Base-by-base conservation (phyloP, 1,140 invertebrate genomes). In the Oryctes rhinoceros region DNA sequence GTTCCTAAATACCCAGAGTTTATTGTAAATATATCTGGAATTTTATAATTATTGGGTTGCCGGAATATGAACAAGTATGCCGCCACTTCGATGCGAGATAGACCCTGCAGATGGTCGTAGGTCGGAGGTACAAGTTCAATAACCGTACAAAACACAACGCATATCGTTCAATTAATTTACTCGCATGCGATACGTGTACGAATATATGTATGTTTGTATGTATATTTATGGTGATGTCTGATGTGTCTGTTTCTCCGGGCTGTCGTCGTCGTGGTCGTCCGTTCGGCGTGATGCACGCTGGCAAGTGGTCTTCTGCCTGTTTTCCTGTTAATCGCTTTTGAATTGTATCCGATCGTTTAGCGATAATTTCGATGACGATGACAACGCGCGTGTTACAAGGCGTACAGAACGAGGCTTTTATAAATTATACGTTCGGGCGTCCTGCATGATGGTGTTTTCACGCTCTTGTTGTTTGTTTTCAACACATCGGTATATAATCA, bases 41-140 rank as follows among this genome's bases (percentile, higher is more conserved):
- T 71, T 71, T 71, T 71, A 71, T 71, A 71, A 71, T 71, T 71
- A 71, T 15, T 71, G 24, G 35, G 65, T 71, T 71, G 53, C 15
- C 53, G 35, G 65, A 11, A 71, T 71, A 37, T 37, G 24, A 4
- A 4, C 44, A 47, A 47, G 11, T 30, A 30, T 24, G 75, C 75
- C 18, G 75, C 47, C 37, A 39, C 75, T 74, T 24, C 24, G 67
- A 37, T 74, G 75, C 47, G 37, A 76, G 75, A 47, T 47, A 76
- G 75, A 76, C 75, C 18, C 75, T 76, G 75, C 75, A 76, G 75
- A 47, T 76, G 75, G 65, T 71, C 37, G 49, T 35, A 59, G 77
- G 77, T 78, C 77, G 77, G 49, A 78, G 77, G 77, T 78, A 78
- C 77, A 78, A 78, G 77, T 78, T 78, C 47, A 78, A 78, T 78